Base-by-base conservation (phyloP, 2,797 vertebrate genomes). In the Parambassis ranga region DNA sequence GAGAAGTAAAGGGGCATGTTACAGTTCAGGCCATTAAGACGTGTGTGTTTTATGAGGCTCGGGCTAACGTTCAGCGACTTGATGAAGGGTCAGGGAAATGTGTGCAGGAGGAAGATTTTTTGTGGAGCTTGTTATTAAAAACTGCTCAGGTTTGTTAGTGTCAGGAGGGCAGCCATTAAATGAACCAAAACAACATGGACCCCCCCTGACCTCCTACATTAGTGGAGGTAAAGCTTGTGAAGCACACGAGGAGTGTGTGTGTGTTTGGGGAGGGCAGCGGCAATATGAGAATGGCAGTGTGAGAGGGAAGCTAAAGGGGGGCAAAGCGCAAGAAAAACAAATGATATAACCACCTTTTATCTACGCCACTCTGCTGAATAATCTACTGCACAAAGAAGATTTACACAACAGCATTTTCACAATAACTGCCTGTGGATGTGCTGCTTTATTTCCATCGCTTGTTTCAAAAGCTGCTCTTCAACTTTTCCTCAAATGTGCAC, bases 331-430 rank as follows among this genome's bases (percentile, higher is more conserved):
- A 55, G 75, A 75, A 88, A 83, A 90, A 89, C 75, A 82, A 86
- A 81, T 81, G 68, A 87, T 85, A 81, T 81, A 88, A 87, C 78
- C 58, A 33, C 56, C 65, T 48, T 80, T 83, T 46, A 70, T 70
- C 68, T 35, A 56, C 60, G 44, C 75, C 72, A 66, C 48, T 30
- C 53, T 32, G 28, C 37, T 7, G 27, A 31, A 59, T 49, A 49
- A 63, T 62, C 48, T 55, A 11, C 35, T 5, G 19, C n/a, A 33
- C 5, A 10, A 2, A 16, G n/a, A 18, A 26, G 44, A 58, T 42
- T 65, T 38, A 33, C 5, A 41, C n/a, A 28, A 46, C 22, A 4
- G 7, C 1, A 30, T 46, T 47, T 33, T 8, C 14, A 30, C 30
- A 0, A 18, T 11, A 35, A 53, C 11, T 6, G 43, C 44, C 23